These are phyloP conservation scores for Phymastichus coffea DNA, from an alignment of 1,140 invertebrate genomes.

Conservation along the genomic window DNA sequence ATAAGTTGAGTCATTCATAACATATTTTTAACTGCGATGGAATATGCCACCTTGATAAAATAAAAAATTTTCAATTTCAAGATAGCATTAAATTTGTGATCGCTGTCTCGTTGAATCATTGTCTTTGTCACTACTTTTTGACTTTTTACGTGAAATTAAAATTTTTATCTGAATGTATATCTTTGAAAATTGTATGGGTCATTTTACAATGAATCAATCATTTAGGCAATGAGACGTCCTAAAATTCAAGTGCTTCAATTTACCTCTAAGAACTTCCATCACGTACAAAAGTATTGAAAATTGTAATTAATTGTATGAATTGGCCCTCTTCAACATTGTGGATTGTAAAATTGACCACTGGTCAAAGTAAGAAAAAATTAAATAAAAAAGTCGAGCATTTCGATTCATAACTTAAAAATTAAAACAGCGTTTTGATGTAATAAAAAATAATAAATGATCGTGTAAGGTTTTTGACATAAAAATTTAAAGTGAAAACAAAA, in stretches of 20 bases:
- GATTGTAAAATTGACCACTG: background rate
- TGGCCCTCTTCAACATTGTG: background rate
- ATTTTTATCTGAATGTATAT: conserved; percentile 27
- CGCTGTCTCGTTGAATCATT: conserved; percentile 11
- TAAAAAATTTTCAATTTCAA: conserved; percentile 1
- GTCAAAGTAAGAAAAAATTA: background rate
- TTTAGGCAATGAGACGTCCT: conserved; percentile 7
- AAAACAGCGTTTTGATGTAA: background rate
- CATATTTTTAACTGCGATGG: conserved; percentile 1
- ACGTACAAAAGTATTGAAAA: conserved; percentile 5
- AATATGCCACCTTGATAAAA: conserved; percentile 20
- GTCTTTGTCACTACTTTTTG: conserved; percentile 15
- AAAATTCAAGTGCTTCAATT: conserved; percentile 7
- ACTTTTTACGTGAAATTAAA: conserved; percentile 18
- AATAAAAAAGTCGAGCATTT: too few relatives aligned
- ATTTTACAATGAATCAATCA: conserved; percentile 9
- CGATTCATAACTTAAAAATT: background rate
- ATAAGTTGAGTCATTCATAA: background rate
- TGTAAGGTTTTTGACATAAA: conserved; percentile 8
- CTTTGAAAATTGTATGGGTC: background rate
- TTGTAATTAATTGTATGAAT: background rate
- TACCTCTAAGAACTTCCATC: conserved; percentile 3
- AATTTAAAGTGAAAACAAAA: background rate
- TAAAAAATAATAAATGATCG: background rate
- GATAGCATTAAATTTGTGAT: conserved; percentile 15